These are phyloP conservation scores for Nothoprocta perdicaria DNA, from an alignment of 2,113 vertebrate species.

Conservation along the genomic window DNA sequence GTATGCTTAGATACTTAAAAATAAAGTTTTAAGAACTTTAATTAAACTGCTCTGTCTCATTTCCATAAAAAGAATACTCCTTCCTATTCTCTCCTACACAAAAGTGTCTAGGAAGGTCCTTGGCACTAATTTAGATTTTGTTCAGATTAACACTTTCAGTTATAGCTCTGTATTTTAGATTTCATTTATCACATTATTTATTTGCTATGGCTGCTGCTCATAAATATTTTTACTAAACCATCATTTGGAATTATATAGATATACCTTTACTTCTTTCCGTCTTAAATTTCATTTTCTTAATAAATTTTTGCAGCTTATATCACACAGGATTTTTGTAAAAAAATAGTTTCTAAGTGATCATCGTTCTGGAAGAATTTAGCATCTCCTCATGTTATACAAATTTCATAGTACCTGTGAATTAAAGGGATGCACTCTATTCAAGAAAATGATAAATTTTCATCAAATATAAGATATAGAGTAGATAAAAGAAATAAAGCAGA, in stretches of 20 bases:
- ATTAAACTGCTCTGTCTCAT: not conserved
- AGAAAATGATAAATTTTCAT: not conserved
- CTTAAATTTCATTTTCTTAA: not conserved
- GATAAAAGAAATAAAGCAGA: not conserved
- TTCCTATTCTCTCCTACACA: not conserved
- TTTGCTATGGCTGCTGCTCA: not conserved
- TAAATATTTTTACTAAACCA: not conserved
- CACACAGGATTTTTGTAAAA: not conserved
- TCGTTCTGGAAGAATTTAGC: not conserved
- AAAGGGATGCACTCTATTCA: fast-evolving
- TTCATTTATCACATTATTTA: not conserved
- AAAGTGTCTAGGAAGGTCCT: not conserved
- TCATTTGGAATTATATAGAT: not conserved
- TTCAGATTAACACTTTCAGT: not conserved
- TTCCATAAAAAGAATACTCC: not conserved
- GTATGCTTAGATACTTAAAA: not conserved
- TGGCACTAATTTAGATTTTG: not conserved
- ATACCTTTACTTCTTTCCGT: fast-evolving
- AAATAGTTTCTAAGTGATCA: not conserved
- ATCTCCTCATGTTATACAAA: not conserved
- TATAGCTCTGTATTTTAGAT: not conserved
- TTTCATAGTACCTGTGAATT: not conserved
- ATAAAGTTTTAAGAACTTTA: not conserved
- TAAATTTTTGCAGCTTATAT: not conserved
- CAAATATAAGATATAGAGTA: not conserved